Evolutionary conservation across 2,888 invertebrate species (phyloP), one percentile per base, ranked within the genome.

Genomic region (Pristionchus maxplancki): DNA sequence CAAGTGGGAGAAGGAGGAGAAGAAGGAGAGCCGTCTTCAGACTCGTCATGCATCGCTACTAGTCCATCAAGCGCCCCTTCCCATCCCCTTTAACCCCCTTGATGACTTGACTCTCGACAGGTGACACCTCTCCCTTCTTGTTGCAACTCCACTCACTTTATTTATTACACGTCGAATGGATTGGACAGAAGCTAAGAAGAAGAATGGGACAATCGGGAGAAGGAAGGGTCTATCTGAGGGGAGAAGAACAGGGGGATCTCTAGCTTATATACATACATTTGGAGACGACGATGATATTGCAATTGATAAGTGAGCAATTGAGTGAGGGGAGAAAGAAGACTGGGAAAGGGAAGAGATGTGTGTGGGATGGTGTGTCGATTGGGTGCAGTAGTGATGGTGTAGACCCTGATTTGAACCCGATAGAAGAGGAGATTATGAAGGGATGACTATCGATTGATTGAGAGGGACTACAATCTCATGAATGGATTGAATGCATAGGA

Each of bases 261-360:
- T 28, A 82, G 24, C 74, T 74, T 74, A 82, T 82, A 82, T 82
- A 82, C 82, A 82, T 82, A 82, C 82, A 82, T 82, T 31, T 31
- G 24, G 82, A 82, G 20, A 31, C 50, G 44, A n/a, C 44, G 44
- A 78, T 78, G 82, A 53, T 48, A 82, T 82, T 82, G 50, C 82
- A 53, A 24, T 5, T 9, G 15, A 82, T 82, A 50, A 78, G 48
- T 78, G 82, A 82, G 82, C 82, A 82, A 13, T 78, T 24, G 44
- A 31, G 48, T 28, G 11, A 34, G 17, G 17, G 9, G 24, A 31
- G 81, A 81, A 81, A 48, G 81, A 74, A 37, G 37, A 74, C 24
- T 17, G 40, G 40, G 78, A 40, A 44, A 20, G 78, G 71, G 71
- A 40, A 28, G 82, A 50, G 31, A 50, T 1, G 24, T 74, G 24